Percentiles rank a stretch among this genome's conserved stretches.
phyloP scores from a whole-genome alignment of 2,888 invertebrate genomes.

The Mystacides longicornis region DNA sequence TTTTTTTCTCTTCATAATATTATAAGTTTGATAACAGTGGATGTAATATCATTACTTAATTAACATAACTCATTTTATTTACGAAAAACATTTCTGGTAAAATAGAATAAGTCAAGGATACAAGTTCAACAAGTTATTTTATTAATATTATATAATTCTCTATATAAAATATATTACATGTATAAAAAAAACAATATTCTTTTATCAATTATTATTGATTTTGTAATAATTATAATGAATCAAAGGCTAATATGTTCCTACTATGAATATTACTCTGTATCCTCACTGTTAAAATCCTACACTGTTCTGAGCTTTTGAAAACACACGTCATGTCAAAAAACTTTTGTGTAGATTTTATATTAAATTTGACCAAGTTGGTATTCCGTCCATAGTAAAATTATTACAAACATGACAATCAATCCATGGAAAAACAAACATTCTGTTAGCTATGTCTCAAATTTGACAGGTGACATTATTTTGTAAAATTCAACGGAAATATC shows the following conservation, averaged over 20 bases:
- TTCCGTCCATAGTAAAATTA: too few relatives aligned
- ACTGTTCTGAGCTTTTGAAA: too few relatives aligned
- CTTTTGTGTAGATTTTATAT: too few relatives aligned
- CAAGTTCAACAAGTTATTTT: constrained; percentile 20
- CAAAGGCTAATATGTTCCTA: constrained; percentile 11
- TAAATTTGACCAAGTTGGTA: too few relatives aligned
- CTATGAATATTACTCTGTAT: constrained; percentile 19
- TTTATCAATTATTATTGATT: neutral
- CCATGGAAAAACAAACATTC: too few relatives aligned
- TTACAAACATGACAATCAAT: too few relatives aligned
- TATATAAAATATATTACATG: constrained; percentile 26
- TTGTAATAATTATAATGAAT: neutral
- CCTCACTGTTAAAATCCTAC: too few relatives aligned
- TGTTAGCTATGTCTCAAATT: too few relatives aligned
- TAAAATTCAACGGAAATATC: too few relatives aligned
- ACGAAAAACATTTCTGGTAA: constrained; percentile 23
- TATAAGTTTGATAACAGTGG: neutral
- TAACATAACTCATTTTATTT: neutral
- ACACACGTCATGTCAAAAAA: too few relatives aligned
- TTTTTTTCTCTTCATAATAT: constrained; percentile 21
- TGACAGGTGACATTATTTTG: too few relatives aligned
- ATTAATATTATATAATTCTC: constrained; percentile 24
- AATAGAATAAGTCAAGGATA: constrained; percentile 24
- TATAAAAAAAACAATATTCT: constrained; percentile 24
- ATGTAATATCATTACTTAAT: neutral